Evolutionary conservation across 2,113 vertebrate genomes (phyloP), one percentile per base, ranked within the genome.

Genomic region (Engystomops pustulosus): DNA sequence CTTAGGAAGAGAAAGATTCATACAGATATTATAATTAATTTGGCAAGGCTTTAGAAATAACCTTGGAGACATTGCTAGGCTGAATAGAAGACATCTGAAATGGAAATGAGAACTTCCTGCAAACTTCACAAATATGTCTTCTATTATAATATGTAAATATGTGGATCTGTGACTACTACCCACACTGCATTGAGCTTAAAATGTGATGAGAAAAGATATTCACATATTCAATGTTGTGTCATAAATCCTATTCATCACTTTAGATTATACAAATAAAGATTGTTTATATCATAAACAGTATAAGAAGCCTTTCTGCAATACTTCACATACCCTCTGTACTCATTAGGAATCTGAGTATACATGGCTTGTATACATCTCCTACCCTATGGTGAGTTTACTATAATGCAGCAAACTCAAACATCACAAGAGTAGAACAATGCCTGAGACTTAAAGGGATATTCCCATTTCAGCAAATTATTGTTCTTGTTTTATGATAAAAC

Each of bases 61-160:
- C 30, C 62, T 67, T 36, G 30, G 17, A 36, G 62, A 67, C 15
- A 20, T 10, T 67, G 30, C 11, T 32, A 67, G 17, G 17, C 30
- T 67, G 62, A 67, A 34, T 20, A 7, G 62, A 67, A 67, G 14
- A 32, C 32, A 67, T 67, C 62, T 67, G 62, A 67, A 67, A 67
- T 67, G 62, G 32, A 67, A 67, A 67, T 67, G 62, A 67, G 62
- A 36, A 67, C 36, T 67, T 34, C 62, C 32, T 36, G 62, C 30
- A 36, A 34, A 67, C 62, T 67, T 67, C 32, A 67, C 34, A 65
- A 65, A 34, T 34, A 36, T 34, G 62, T 32, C 62, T 67, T 36
- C 62, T 67, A 67, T 67, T 67, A 67, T 12, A 67, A 18, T 34
- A 67, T 67, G 62, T 9, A 67, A 67, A 67, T 67, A 32, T 3